A percentile compares a stretch with the other conserved stretches of the same genome.
phyloP scores from a whole-genome alignment of 1,140 invertebrate species.

The Drosophila ironensis region DNA sequence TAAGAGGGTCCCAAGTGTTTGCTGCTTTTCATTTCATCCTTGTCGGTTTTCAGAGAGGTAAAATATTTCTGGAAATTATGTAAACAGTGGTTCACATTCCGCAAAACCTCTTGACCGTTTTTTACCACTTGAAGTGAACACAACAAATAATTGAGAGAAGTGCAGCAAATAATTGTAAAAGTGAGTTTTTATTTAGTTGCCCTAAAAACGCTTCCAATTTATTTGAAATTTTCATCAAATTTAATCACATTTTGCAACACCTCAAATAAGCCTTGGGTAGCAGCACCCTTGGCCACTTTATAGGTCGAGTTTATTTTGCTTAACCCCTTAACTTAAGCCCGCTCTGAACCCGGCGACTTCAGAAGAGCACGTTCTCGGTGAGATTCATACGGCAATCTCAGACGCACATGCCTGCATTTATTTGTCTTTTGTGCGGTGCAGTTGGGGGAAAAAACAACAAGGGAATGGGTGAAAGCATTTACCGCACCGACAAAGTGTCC shows the following conservation, averaged over 20 bases:
- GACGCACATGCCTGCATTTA: constrained; percentile 29
- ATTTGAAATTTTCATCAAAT: no score
- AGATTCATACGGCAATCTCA: constrained; percentile 4
- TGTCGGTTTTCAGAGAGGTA: not conserved
- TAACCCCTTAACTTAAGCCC: not conserved
- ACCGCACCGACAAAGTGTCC: constrained; percentile 44
- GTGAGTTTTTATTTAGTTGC: no score
- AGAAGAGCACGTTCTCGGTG: constrained; percentile 11
- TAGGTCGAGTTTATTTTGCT: not conserved
- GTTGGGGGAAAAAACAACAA: constrained; percentile 1
- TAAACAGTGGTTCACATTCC: no score
- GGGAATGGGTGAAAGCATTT: constrained; percentile 32
- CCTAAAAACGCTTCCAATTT: no score
- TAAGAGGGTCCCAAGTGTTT: constrained; percentile 36
- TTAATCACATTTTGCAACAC: not conserved
- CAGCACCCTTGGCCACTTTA: not conserved
- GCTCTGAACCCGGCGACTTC: not conserved
- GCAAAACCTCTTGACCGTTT: no score
- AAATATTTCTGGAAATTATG: no score
- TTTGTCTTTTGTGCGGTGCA: constrained; percentile 17
- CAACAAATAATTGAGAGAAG: no score
- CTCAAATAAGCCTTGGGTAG: not conserved
- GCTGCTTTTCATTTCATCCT: not conserved
- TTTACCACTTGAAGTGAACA: no score
- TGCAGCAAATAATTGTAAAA: no score